These are phyloP conservation scores for Pogona vitticeps DNA, from an alignment of 2,113 vertebrate genomes.

Conservation along the genomic window DNA sequence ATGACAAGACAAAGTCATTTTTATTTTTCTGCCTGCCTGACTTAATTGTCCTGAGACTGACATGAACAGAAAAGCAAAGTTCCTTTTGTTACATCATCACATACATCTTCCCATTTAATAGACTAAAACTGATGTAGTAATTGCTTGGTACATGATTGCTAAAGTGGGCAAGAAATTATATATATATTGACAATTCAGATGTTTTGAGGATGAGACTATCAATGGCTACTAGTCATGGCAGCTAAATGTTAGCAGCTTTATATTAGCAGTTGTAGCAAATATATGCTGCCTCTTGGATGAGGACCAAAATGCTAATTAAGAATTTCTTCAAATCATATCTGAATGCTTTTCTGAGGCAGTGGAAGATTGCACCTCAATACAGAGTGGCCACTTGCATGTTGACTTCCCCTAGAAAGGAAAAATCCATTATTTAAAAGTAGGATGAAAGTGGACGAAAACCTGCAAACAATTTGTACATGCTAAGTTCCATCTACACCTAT, in stretches of 20 bases:
- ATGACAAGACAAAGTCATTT: constrained; percentile 35
- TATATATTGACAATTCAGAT: neutral
- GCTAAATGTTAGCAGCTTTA: neutral
- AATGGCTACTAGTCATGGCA: neutral
- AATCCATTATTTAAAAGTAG: neutral
- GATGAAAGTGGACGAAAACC: neutral
- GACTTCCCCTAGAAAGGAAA: neutral
- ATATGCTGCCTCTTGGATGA: neutral
- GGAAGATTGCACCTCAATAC: neutral
- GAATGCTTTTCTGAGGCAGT: neutral
- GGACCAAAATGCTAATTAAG: neutral
- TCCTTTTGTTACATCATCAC: neutral
- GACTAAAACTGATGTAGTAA: neutral
- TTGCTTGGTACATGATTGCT: neutral
- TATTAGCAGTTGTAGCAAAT: neutral
- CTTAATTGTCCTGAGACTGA: constrained; percentile 20
- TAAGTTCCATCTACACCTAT: neutral
- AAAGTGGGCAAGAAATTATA: too few relatives aligned
- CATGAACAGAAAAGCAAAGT: constrained; percentile 15
- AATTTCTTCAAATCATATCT: neutral
- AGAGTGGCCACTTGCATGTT: neutral
- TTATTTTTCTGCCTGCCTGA: constrained; percentile 5
- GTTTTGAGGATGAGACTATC: neutral
- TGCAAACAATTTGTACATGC: neutral
- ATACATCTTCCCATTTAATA: neutral